These are phyloP conservation scores for Leptinotarsa undecemlineata DNA, from an alignment of 1,140 invertebrate species.

Conservation along the genomic window DNA sequence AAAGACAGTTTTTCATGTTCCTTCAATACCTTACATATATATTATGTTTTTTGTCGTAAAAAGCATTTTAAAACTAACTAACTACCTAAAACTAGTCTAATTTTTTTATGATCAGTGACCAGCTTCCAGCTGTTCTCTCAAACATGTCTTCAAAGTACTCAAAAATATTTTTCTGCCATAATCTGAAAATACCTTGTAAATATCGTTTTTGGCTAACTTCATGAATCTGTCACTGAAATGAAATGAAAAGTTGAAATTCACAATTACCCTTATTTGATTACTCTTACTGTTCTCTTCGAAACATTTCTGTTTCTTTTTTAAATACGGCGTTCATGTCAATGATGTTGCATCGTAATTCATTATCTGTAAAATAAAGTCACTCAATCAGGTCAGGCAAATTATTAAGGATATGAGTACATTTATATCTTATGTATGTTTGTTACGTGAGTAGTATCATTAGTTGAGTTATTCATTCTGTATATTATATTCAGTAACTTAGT, in stretches of 20 bases:
- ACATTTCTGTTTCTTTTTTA: conserved; percentile 33
- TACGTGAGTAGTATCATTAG: no score
- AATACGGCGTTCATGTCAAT: conserved; percentile 45
- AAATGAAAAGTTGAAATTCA: neutral
- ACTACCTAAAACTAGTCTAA: neutral
- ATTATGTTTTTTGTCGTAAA: neutral
- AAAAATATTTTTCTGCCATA: conserved; percentile 45
- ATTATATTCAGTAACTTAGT: no score
- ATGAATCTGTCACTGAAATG: conserved; percentile 40
- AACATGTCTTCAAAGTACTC: conserved; percentile 37
- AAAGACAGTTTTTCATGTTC: no score
- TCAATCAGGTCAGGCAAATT: no score
- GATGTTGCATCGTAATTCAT: conserved; percentile 37
- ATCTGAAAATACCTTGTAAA: conserved; percentile 43
- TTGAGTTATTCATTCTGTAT: no score
- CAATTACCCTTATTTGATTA: neutral
- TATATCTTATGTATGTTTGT: no score
- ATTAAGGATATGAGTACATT: no score
- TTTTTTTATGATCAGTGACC: conserved; percentile 32
- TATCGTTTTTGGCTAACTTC: conserved; percentile 39
- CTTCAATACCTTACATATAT: neutral
- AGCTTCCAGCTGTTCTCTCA: conserved; percentile 40
- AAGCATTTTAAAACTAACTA: neutral
- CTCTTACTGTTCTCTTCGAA: conserved; percentile 41
- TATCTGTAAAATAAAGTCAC: conserved; percentile 21